Evolutionary conservation across 2,113 vertebrate species (phyloP).

Genomic region (Etia nguti): DNA sequence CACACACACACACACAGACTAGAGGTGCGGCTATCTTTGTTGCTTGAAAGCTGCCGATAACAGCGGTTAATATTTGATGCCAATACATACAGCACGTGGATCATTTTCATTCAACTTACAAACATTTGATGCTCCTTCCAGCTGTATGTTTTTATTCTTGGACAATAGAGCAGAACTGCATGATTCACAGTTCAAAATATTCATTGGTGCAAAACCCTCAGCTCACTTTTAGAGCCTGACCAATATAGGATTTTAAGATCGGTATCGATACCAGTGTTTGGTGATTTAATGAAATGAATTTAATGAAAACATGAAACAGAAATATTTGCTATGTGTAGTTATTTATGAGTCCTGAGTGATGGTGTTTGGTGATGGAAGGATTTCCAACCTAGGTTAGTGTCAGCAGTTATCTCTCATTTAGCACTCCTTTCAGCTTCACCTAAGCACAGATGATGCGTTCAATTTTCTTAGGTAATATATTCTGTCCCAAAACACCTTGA

Average conservation of each 20-base stretch:
- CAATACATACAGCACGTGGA: not conserved
- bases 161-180: not conserved
- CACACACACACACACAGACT: not conserved
- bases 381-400: slow-evolving; percentile 27
- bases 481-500: not conserved
- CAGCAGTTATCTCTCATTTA: slow-evolving; percentile 34
- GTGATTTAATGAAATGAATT: not conserved
- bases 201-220: not conserved
- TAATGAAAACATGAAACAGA: not conserved
- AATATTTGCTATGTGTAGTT: not conserved
- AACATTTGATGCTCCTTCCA: not conserved
- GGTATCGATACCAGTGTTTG: not conserved
- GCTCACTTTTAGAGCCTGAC: not conserved
- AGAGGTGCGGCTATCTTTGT: not conserved
- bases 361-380: slow-evolving; percentile 34
- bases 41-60: not conserved
- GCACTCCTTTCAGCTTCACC: not conserved
- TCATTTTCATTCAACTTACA: not conserved
- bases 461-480: slow-evolving; percentile 23
- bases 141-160: not conserved
- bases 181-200: not conserved
- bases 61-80: not conserved
- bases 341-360: not conserved
- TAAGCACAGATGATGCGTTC: not conserved
- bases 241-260: not conserved